Percentiles rank a stretch among this genome's conserved stretches.
These are phyloP conservation scores for Oligia strigilis DNA, from an alignment of 2,888 invertebrate species.

Conservation along the genomic window DNA sequence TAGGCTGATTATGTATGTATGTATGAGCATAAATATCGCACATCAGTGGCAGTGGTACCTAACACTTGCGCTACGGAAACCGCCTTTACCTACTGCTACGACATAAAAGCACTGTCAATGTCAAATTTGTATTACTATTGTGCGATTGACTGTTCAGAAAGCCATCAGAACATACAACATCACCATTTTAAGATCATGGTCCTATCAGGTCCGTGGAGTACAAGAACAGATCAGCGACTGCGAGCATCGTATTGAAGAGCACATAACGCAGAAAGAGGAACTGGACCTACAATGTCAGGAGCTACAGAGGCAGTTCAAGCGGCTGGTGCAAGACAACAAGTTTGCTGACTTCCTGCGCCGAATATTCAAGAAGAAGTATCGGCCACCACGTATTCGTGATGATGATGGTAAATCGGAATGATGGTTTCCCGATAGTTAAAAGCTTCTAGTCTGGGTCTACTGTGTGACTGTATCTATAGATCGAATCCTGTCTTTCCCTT, in stretches of 20 bases:
- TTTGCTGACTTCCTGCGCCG: slow-evolving; percentile 94
- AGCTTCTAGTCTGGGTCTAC: background rate
- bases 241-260: slow-evolving; percentile 89
- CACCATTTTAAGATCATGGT: background rate
- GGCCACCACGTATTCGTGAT: slow-evolving; percentile 91
- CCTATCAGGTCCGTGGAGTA: slow-evolving; percentile 85
- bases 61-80: background rate
- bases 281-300: slow-evolving; percentile 78
- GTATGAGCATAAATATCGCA: too few relatives aligned
- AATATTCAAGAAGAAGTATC: slow-evolving; percentile 96
- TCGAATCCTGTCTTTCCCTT: background rate
- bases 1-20: too few relatives aligned
- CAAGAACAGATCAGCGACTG: slow-evolving; percentile 88
- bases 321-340: slow-evolving; percentile 92
- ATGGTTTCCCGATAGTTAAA: background rate
- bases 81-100: background rate
- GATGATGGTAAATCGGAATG: slow-evolving; percentile 80
- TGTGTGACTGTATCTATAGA: background rate
- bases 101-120: background rate
- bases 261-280: slow-evolving; percentile 78
- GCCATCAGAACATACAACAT: background rate
- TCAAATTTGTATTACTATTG: background rate
- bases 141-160: background rate
- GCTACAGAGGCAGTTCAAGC: slow-evolving; percentile 90
- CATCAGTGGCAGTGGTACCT: background rate